Evolutionary conservation across 2,797 vertebrate genomes (phyloP), one percentile per base, ranked within the genome.

Genomic region (Sebastiscus albofasciatus): DNA sequence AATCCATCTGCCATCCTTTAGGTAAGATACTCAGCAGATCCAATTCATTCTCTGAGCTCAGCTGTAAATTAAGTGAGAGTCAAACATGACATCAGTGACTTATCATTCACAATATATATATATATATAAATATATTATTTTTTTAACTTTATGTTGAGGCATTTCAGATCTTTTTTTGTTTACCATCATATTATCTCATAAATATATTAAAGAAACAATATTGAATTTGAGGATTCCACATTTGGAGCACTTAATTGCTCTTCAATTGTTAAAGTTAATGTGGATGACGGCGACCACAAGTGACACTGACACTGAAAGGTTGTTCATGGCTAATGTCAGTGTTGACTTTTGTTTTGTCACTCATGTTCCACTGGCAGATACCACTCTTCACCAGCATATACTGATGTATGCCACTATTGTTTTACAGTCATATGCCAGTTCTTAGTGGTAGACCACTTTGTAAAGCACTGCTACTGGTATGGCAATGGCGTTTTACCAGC

Each of bases 21-120:
- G 98, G 97, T 65, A 99, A 87, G 84, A 99, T 94, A 77, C 98
- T 99, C 75, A 99, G 95, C 83, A 99, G 91, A 80, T 98, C 98
- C 18, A 99, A 87, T 67, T 99, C 98, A 36, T 97, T 97, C 70
- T 97, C 97, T 1, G 97, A 97, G 86, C 94, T 96, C 4, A 95
- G 90, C 98, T 99, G 82, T 5, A 80, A 75, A 36, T 20, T 2
- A 55, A 87, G 8, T 3, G 10, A 83, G 8, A 65, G 22, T 13
- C 2, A 31, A 52, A 61, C 11, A 52, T 9, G 4, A 58, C 1
- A 22, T 69, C 55, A 79, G 61, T 36, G 1, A 76, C 10, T 18
- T 8, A 11, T n/a, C 14, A 69, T 36, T 58, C 12, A 27, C 16
- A 69, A 16, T 36, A 36, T 36, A 36, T 34, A 36, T 36, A 36